phyloP scores from a whole-genome alignment of 2,888 invertebrate species.

The Minunthozetes semirufus region DNA sequence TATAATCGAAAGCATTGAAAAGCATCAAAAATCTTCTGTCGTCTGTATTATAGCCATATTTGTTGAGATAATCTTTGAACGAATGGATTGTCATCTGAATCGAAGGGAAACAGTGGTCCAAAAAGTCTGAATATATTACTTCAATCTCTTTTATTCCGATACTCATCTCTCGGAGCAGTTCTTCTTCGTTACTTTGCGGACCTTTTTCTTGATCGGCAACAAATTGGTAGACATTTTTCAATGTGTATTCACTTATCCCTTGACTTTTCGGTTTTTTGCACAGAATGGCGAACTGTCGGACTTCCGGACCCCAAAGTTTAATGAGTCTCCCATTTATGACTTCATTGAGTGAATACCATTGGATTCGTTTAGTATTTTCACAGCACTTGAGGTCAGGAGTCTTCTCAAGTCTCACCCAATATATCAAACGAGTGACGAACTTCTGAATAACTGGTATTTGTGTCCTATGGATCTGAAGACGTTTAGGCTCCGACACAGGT shows the following conservation, averaged over 20 bases:
- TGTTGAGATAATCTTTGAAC: constrained; percentile 1
- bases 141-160: background rate
- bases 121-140: constrained; percentile 26
- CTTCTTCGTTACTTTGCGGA: background rate
- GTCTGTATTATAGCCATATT: background rate
- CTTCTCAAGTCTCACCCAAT: background rate
- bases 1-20: constrained; percentile 24
- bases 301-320: constrained; percentile 39
- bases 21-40: background rate
- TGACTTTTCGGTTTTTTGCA: background rate
- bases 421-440: constrained; percentile 23
- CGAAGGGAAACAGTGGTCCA: constrained; percentile 31
- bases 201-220: no score
- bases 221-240: no score
- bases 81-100: constrained; percentile 23
- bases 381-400: constrained; percentile 31
- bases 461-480: constrained; percentile 1
- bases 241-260: no score
- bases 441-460: constrained; percentile 21
- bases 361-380: constrained; percentile 21
- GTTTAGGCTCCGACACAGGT: background rate
- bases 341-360: constrained; percentile 32
- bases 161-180: background rate
- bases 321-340: constrained; percentile 8
- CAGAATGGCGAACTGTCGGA: constrained; percentile 22